A percentile compares a stretch with the other conserved stretches of the same genome.
Evolutionary conservation across 2,113 vertebrate species (phyloP).

Genomic region (Haplochromis vanheusdeni): DNA sequence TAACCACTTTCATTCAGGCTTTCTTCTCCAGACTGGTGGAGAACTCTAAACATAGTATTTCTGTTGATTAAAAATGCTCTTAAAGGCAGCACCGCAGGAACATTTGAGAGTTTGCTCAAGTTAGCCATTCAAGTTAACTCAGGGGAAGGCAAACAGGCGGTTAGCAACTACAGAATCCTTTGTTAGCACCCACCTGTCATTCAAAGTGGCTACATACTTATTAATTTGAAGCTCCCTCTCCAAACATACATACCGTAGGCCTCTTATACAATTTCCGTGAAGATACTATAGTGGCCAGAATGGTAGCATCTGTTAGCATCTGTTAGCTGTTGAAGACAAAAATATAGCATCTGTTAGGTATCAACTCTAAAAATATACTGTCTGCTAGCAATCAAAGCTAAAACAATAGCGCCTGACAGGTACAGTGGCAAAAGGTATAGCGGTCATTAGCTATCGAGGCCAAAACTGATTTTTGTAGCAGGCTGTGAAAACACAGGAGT

Average conservation of each 20-base stretch:
- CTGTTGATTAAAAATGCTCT: neutral
- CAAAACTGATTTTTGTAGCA: neutral
- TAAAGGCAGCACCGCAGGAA: neutral
- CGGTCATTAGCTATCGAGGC: neutral
- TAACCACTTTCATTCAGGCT: neutral
- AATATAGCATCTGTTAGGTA: neutral
- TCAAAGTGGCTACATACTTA: neutral
- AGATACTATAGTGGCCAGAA: neutral
- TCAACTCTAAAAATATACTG: neutral
- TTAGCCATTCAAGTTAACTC: neutral
- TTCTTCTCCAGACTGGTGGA: neutral
- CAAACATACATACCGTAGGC: neutral
- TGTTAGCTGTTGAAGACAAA: neutral
- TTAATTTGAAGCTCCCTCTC: neutral
- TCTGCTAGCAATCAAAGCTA: neutral
- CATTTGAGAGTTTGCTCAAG: neutral
- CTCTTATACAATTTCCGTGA: neutral
- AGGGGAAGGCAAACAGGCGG: neutral
- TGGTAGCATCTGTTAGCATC: neutral
- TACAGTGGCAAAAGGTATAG: neutral
- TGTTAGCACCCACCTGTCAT: neutral
- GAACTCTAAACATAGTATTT: neutral
- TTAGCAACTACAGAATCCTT: neutral
- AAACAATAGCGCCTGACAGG: neutral
- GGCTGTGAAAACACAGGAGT: neutral